A percentile compares a stretch with the other conserved stretches of the same genome.
phyloP scores from a whole-genome alignment of 1,140 invertebrate species.

The Ctenoplectra terminalis region DNA sequence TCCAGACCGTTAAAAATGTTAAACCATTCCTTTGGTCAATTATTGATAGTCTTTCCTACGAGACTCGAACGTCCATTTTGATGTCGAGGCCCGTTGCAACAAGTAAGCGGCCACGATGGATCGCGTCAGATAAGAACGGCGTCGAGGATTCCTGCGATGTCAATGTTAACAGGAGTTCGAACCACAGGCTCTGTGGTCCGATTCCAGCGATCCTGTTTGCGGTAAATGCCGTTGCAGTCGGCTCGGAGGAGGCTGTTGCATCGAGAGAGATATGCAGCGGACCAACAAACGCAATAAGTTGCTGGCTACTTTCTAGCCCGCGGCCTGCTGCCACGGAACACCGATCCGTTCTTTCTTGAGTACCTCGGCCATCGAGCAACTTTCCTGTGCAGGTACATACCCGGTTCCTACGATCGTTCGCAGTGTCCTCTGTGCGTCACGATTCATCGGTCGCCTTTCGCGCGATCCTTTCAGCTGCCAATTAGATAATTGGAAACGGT shows the following conservation, averaged over 20 bases:
- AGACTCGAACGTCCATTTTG: too few relatives aligned
- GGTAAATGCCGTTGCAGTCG: conserved; percentile 61
- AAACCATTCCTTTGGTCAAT: too few relatives aligned
- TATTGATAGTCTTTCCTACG: too few relatives aligned
- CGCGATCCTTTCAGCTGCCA: neutral
- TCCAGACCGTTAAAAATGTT: too few relatives aligned
- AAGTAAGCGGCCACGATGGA: neutral
- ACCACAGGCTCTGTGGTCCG: conserved; percentile 25
- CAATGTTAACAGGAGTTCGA: conserved; percentile 18
- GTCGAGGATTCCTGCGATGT: conserved; percentile 26
- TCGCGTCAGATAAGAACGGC: neutral
- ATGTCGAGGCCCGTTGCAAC: too few relatives aligned
- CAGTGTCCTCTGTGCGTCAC: conserved; percentile 8
- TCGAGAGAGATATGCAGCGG: conserved; percentile 25
- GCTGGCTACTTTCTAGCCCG: conserved; percentile 68
- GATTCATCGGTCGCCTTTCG: conserved; percentile 28
- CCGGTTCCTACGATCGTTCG: neutral
- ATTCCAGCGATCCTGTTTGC: conserved; percentile 54
- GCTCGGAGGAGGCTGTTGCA: conserved; percentile 30
- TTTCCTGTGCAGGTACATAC: conserved; percentile 1
- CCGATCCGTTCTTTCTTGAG: conserved; percentile 36
- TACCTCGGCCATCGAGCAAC: conserved; percentile 3
- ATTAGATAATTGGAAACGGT: too few relatives aligned
- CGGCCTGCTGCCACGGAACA: conserved; percentile 51
- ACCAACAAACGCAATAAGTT: conserved; percentile 63